Percentiles rank a stretch among this genome's conserved stretches.
Evolutionary conservation across 2,888 invertebrate species (phyloP).

Genomic region (Bhutanitis thaidina): DNA sequence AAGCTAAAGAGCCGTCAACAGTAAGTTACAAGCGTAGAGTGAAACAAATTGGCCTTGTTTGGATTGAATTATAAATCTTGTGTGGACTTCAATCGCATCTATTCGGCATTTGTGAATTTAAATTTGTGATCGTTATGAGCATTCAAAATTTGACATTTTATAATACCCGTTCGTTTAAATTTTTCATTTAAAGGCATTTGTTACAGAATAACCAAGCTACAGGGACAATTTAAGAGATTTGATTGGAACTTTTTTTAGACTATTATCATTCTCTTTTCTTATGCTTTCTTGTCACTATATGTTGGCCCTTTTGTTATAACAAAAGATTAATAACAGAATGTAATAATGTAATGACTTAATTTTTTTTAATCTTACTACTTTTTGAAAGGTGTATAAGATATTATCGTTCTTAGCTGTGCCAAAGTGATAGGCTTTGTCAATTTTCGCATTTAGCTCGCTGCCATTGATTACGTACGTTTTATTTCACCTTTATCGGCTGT

Average conservation of each 20-base stretch:
- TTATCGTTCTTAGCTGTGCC: no score
- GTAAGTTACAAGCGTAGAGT: constrained; percentile 50
- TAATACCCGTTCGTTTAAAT: not conserved
- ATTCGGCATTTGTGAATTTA: not conserved
- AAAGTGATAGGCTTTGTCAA: no score
- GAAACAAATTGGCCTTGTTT: constrained; percentile 4
- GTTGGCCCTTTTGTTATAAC: not conserved
- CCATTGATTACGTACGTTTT: no score
- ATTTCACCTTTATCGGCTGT: no score
- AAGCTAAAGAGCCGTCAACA: constrained; percentile 42
- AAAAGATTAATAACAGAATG: no score
- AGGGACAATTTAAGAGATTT: not conserved
- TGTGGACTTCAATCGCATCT: not conserved
- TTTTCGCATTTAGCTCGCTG: no score
- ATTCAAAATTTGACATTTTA: not conserved
- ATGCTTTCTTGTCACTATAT: not conserved
- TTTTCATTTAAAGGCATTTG: not conserved
- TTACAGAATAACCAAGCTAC: not conserved
- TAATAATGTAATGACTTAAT: no score
- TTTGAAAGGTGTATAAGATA: no score
- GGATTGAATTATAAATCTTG: not conserved
- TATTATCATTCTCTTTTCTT: not conserved
- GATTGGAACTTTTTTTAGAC: no score
- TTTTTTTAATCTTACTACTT: no score
- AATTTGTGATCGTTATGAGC: not conserved